phyloP scores from a whole-genome alignment of 2,888 invertebrate genomes.

The Hydraecia micacea region DNA sequence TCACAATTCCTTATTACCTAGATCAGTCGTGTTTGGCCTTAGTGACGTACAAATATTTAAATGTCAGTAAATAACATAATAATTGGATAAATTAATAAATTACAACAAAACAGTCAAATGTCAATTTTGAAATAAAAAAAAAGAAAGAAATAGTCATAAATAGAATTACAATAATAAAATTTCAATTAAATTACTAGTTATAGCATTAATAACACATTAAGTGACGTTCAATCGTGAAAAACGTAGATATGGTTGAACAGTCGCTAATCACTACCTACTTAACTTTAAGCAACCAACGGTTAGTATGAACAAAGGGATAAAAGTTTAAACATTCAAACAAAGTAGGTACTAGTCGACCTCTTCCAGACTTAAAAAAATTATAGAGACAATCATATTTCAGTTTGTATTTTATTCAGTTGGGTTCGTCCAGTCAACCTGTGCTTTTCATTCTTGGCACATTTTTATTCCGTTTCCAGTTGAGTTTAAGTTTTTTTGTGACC shows the following conservation, averaged over 20 bases:
- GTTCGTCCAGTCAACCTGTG: slow-evolving; percentile 54
- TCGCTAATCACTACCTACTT: background rate
- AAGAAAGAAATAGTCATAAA: too few species aligned
- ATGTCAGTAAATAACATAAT: too few species aligned
- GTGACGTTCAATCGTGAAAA: background rate
- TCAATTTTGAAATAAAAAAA: too few species aligned
- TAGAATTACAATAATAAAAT: too few species aligned
- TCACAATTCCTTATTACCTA: too few species aligned
- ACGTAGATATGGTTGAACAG: background rate
- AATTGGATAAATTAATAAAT: too few species aligned
- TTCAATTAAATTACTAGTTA: too few species aligned
- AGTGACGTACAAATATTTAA: too few species aligned
- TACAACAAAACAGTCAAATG: too few species aligned
- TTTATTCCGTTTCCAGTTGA: slow-evolving; percentile 56
- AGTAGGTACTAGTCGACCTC: slow-evolving; percentile 4
- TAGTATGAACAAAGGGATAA: background rate
- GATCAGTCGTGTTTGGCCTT: too few species aligned
- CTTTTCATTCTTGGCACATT: slow-evolving; percentile 63
- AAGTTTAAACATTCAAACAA: slow-evolving; percentile 21
- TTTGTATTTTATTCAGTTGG: slow-evolving; percentile 57
- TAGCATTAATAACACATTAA: too few species aligned
- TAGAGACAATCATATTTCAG: slow-evolving; percentile 40
- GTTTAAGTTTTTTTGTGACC: slow-evolving; percentile 61
- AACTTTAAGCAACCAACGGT: background rate
- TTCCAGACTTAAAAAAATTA: slow-evolving; percentile 19